These are phyloP conservation scores for Botia kubotai DNA, from an alignment of 2,797 vertebrate species.

Conservation along the genomic window DNA sequence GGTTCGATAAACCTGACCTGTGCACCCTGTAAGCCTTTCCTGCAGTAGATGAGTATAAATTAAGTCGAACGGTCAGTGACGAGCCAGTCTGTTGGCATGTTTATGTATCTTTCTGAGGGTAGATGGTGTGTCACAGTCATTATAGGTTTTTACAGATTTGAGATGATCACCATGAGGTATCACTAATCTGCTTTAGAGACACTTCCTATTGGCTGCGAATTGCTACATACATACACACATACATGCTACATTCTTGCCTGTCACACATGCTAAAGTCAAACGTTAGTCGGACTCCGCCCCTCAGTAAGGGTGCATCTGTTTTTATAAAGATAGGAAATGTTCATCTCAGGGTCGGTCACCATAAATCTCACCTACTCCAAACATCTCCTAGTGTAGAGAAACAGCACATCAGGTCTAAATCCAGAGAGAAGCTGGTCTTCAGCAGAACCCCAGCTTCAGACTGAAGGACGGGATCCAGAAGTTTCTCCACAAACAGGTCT, in stretches of 20 bases:
- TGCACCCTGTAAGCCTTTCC: not conserved
- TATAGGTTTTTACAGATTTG: not conserved
- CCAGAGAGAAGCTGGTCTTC: slow-evolving; percentile 3
- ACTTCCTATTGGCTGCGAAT: too few species aligned
- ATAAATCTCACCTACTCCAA: slow-evolving; percentile 44
- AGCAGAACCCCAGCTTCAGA: not conserved
- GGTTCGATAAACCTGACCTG: slow-evolving; percentile 23
- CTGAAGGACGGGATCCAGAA: slow-evolving; percentile 19
- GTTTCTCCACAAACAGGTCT: slow-evolving; percentile 37
- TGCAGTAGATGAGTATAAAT: slow-evolving; percentile 18
- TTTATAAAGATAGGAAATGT: slow-evolving; percentile 16
- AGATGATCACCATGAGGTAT: not conserved
- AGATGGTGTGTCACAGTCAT: not conserved
- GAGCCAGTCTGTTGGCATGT: not conserved
- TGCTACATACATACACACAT: not conserved
- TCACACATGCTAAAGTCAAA: slow-evolving; percentile 32
- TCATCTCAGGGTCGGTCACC: slow-evolving; percentile 32
- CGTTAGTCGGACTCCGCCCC: not conserved
- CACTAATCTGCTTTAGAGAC: too few species aligned
- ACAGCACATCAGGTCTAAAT: slow-evolving; percentile 9
- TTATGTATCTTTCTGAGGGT: not conserved
- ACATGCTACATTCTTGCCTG: not conserved
- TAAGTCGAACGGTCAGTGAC: not conserved
- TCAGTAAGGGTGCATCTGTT: not conserved
- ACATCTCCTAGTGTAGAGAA: slow-evolving; percentile 21